Percentiles rank a stretch among this genome's conserved stretches.
These are phyloP conservation scores for Mobula birostris DNA, from an alignment of 2,113 vertebrate species.

Conservation along the genomic window DNA sequence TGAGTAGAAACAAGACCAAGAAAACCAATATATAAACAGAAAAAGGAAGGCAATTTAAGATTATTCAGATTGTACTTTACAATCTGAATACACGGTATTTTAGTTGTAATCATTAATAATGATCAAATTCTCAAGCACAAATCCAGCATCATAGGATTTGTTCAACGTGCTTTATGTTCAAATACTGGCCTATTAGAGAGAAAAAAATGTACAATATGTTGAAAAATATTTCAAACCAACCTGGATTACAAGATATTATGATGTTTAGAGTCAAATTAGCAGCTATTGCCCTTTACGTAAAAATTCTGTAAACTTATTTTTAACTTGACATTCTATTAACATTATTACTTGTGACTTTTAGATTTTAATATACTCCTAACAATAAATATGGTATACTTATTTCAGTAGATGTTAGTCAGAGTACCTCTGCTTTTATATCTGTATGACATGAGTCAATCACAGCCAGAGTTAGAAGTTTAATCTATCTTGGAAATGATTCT, in stretches of 20 bases:
- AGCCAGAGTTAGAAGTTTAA: neutral
- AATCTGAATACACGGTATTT: neutral
- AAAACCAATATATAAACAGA: neutral
- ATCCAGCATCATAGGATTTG: neutral
- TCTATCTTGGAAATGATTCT: neutral
- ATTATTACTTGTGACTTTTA: neutral
- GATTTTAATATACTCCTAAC: neutral
- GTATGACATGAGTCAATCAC: neutral
- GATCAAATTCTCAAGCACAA: neutral
- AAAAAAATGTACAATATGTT: neutral
- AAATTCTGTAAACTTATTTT: neutral
- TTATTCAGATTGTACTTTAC: neutral
- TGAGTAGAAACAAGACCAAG: neutral
- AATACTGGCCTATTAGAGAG: neutral
- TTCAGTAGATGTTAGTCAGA: neutral
- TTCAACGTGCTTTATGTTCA: neutral
- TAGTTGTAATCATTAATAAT: neutral
- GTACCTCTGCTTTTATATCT: neutral
- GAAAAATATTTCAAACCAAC: neutral
- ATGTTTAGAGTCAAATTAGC: constrained; percentile 20
- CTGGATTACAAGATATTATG: constrained; percentile 11
- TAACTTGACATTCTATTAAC: neutral
- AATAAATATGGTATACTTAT: neutral
- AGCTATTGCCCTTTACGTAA: neutral
- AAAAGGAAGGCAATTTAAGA: neutral